Conservation (phyloP, 2,888 invertebrate genomes). For the Molanna angustata region DNA sequence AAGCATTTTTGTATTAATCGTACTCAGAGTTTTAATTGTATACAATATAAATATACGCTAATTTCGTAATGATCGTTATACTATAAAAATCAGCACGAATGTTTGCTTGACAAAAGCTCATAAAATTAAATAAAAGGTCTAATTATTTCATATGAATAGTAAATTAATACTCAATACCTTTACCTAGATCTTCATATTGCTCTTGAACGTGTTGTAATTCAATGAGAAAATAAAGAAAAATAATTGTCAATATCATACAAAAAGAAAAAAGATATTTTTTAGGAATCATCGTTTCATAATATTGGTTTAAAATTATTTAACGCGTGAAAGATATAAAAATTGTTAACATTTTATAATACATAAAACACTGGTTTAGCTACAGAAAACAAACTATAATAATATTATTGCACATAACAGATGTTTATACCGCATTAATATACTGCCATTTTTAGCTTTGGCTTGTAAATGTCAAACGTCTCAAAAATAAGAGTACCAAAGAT, state of each 20-base stretch:
- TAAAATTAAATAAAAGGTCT: no score
- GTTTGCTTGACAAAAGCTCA: no score
- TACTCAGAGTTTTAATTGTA: no score
- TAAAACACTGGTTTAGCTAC: neutral
- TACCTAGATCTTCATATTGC: slow-evolving; percentile 42
- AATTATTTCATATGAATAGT: neutral
- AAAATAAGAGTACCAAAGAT: no score
- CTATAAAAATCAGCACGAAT: no score
- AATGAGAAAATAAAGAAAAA: slow-evolving; percentile 43
- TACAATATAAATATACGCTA: no score
- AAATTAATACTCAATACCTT: slow-evolving; percentile 28
- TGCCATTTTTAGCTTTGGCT: no score
- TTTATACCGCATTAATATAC: neutral
- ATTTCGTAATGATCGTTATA: no score
- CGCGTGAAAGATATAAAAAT: neutral
- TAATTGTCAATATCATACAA: slow-evolving; percentile 38
- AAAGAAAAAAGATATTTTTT: slow-evolving; percentile 36
- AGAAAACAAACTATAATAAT: no score
- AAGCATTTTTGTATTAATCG: no score
- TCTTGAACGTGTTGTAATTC: slow-evolving; percentile 42
- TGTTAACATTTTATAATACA: neutral
- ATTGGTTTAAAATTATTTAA: neutral
- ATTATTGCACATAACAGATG: no score
- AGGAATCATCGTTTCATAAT: slow-evolving; percentile 20
- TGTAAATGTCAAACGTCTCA: no score